phyloP scores from a whole-genome alignment of 2,797 vertebrate genomes.

The Sebastes matsubarae region DNA sequence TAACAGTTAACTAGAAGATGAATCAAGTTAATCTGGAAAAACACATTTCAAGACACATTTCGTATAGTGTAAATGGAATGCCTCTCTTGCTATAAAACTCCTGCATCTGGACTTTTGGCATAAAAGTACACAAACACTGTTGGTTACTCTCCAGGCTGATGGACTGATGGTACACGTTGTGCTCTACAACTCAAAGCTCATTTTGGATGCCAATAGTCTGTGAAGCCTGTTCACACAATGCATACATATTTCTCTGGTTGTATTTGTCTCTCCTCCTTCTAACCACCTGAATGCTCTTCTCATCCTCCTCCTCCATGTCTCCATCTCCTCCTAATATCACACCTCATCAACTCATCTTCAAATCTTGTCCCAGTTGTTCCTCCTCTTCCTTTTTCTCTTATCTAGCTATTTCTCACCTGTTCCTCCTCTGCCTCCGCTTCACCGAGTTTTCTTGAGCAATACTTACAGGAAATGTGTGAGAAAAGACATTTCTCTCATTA shows the following conservation, averaged over 20 bases:
- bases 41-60: not conserved
- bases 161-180: not conserved
- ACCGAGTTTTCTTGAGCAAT: not conserved
- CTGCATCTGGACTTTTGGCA: not conserved
- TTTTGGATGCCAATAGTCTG: not conserved
- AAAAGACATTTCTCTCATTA: not conserved
- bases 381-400: not conserved
- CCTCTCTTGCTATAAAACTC: not conserved
- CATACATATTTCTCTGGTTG: not conserved
- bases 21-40: not conserved
- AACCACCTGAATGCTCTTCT: not conserved
- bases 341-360: slow-evolving; percentile 3
- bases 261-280: not conserved
- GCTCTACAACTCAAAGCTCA: not conserved
- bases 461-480: not conserved
- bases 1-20: not conserved
- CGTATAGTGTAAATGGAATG: not conserved
- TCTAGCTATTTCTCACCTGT: not conserved
- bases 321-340: slow-evolving; percentile 2
- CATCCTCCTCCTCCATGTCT: not conserved
- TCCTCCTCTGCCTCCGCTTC: not conserved
- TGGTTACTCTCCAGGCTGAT: not conserved
- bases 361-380: slow-evolving; percentile 1
- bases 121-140: not conserved
- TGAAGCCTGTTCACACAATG: slow-evolving; percentile 23